These are phyloP conservation scores for Poecilia velifera DNA, from an alignment of 2,797 vertebrate species.

Conservation along the genomic window DNA sequence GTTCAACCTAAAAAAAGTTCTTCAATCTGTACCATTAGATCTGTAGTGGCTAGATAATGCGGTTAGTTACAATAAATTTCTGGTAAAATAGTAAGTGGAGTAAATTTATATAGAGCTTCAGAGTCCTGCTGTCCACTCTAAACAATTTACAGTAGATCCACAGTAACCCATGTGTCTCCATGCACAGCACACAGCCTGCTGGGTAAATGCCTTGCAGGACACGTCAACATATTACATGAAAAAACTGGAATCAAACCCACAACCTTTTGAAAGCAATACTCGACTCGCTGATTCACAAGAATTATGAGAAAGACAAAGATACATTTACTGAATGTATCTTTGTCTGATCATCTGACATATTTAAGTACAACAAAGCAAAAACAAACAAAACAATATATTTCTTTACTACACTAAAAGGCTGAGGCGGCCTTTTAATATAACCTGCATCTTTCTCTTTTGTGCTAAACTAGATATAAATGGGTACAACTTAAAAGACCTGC, in stretches of 20 bases:
- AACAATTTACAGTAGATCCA: background rate
- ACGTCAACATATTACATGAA: too few species aligned
- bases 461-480: slow-evolving; percentile 21
- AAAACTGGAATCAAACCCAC: background rate
- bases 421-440: slow-evolving; percentile 20
- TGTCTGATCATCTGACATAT: background rate
- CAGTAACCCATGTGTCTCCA: background rate
- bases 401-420: background rate
- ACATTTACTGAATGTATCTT: background rate
- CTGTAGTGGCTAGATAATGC: background rate
- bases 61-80: background rate
- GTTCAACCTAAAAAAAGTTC: background rate
- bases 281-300: background rate
- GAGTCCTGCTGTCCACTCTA: background rate
- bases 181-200: background rate
- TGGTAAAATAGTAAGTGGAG: background rate
- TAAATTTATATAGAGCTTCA: background rate
- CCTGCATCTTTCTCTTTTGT: slow-evolving; percentile 29
- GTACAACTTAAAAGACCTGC: slow-evolving; percentile 33
- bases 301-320: too few species aligned
- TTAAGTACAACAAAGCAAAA: background rate
- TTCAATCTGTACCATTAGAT: background rate
- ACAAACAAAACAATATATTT: background rate
- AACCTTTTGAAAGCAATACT: background rate
- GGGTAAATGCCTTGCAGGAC: background rate